A percentile compares a stretch with the other conserved stretches of the same genome.
These are phyloP conservation scores for Sebastes ruberrimus DNA, from an alignment of 2,797 vertebrate genomes.

Conservation along the genomic window DNA sequence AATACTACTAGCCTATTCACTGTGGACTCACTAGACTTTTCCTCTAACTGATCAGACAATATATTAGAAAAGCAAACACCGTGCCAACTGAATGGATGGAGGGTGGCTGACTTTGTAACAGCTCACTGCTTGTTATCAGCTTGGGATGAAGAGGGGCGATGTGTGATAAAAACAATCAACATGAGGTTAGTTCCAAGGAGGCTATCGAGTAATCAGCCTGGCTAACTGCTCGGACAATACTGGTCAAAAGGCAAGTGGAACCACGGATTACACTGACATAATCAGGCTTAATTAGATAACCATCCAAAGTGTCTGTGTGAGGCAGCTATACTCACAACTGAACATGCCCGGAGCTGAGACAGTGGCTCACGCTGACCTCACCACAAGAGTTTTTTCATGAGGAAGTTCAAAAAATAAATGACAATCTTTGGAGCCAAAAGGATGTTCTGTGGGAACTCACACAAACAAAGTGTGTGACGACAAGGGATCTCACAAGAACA, in stretches of 20 bases:
- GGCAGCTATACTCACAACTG: neutral
- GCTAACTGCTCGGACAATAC: neutral
- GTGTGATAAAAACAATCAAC: slow-evolving; percentile 4
- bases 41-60: slow-evolving; percentile 21
- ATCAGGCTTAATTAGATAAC: slow-evolving; percentile 31
- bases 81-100: slow-evolving; percentile 16
- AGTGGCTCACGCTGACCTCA: neutral
- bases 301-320: slow-evolving; percentile 9
- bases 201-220: slow-evolving; percentile 7
- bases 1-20: slow-evolving; percentile 9
- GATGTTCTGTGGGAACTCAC: neutral
- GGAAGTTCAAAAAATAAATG: neutral
- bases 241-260: slow-evolving; percentile 19
- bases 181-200: neutral
- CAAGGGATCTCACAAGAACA: no score
- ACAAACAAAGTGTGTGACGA: neutral
- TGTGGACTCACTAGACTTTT: neutral
- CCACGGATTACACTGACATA: slow-evolving; percentile 23
- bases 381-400: neutral
- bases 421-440: neutral
- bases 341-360: neutral
- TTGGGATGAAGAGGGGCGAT: neutral
- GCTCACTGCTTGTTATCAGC: neutral
- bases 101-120: neutral
- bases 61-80: slow-evolving; percentile 11